These are phyloP conservation scores for Colinus virginianus DNA, from an alignment of 2,113 vertebrate species.

Conservation along the genomic window DNA sequence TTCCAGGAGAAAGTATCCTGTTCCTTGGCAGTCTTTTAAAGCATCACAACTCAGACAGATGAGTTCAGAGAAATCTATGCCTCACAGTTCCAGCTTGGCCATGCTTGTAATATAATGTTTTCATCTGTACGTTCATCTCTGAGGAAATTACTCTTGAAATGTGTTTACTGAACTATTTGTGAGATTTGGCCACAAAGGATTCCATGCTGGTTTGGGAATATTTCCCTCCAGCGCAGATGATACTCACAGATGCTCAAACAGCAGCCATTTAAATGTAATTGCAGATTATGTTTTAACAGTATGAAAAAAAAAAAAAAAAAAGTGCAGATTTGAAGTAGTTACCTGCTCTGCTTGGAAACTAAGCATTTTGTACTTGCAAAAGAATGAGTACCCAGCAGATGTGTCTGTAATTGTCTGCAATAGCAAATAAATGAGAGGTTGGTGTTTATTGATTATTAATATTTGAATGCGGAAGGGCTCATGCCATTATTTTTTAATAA, in stretches of 20 bases:
- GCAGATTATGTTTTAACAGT: not conserved
- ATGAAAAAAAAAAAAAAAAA: not conserved
- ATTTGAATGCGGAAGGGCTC: not conserved
- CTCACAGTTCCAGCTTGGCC: not conserved
- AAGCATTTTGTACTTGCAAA: not conserved
- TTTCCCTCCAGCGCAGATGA: accelerated
- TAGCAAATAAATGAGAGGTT: not conserved
- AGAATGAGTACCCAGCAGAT: not conserved
- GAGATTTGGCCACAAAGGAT: not conserved
- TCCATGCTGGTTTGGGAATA: not conserved
- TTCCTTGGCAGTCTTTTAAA: not conserved
- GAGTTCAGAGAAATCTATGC: not conserved
- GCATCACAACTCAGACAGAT: not conserved
- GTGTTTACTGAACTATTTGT: not conserved
- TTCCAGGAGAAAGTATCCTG: not conserved
- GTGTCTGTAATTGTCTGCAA: not conserved
- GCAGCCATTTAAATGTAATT: not conserved
- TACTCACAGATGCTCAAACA: not conserved
- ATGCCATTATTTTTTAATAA: not conserved
- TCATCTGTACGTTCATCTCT: not conserved
- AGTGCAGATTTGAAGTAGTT: not conserved
- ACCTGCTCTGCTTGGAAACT: not conserved
- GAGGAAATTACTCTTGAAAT: not conserved
- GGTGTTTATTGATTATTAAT: not conserved
- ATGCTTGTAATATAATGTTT: not conserved